These are phyloP conservation scores for Blastobasis lacticolella DNA, from an alignment of 2,888 invertebrate genomes.

Conservation along the genomic window DNA sequence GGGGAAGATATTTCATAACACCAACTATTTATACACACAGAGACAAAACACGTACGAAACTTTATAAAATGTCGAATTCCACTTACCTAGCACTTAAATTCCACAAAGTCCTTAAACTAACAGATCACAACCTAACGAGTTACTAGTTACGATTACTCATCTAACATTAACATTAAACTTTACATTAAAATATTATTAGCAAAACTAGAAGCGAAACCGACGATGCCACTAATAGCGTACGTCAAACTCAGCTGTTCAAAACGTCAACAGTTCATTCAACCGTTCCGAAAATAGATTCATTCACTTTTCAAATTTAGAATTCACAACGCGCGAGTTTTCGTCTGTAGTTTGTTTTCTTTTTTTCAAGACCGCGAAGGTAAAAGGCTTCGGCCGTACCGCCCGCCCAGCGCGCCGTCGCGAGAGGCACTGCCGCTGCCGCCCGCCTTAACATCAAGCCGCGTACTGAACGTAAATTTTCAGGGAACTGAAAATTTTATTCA, in stretches of 20 bases:
- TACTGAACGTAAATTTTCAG: constrained; percentile 33
- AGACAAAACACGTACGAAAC: neutral
- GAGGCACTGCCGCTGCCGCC: constrained; percentile 54
- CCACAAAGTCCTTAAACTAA: constrained; percentile 12
- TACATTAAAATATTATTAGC: neutral
- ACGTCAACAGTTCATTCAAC: constrained; percentile 24
- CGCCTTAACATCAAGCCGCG: constrained; percentile 7
- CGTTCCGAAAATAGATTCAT: constrained; percentile 13
- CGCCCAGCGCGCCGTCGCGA: constrained; percentile 37
- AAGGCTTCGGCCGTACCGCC: constrained; percentile 28
- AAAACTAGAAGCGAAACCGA: constrained; percentile 11
- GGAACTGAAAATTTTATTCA: constrained; percentile 44
- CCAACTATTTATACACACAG: neutral
- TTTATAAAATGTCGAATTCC: neutral
- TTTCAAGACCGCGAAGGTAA: neutral
- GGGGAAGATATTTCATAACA: neutral
- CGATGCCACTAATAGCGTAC: constrained; percentile 14
- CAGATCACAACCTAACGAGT: constrained; percentile 17
- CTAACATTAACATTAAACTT: no score
- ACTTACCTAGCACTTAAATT: constrained; percentile 22
- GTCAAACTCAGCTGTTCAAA: constrained; percentile 30
- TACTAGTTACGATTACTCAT: no score
- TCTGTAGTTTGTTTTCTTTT: neutral
- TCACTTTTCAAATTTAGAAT: neutral
- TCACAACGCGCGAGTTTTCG: no score